Evolutionary conservation across 2,888 invertebrate genomes (phyloP), one percentile per base, ranked within the genome.

Genomic region (Stegophylla sp.): DNA sequence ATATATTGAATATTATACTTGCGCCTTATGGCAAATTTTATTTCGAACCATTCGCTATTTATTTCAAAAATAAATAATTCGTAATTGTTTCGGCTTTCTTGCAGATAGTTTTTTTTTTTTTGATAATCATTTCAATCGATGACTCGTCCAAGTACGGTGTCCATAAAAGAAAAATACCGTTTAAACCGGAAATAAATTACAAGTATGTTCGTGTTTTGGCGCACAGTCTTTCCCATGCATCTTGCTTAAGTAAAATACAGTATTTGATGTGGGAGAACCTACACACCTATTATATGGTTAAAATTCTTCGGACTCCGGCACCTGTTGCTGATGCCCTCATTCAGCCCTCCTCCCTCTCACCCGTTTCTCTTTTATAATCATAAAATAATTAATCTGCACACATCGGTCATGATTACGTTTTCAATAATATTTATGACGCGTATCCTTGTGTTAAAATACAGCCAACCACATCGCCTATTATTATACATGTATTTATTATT

Each of bases 341-440:
- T 74, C 48, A 48, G 61, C 61, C 48, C 73, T 61, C 73, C n/a
- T n/a, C n/a, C n/a, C 13, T 26, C 45, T 28, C 61, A 45, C 61
- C 59, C n/a, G 26, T 59, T 59, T n/a, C 56, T 28, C 48, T 28
- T 34, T 20, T 1, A n/a, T n/a, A 56, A 28, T 74, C 73, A 63
- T 74, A 74, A 74, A n/a, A 74, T 74, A 74, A 61, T 74, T 74
- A 61, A 74, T 74, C 73, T 20, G 15, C 9, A 48, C 9, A 48
- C 28, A 74, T 48, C 48, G 48, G 61, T 48, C 28, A 74, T 61
- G 28, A 74, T 45, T n/a, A 34, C 28, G 28, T 74, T 74, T 48
- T 9, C n/a, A 13, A 28, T 74, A 61, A 74, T n/a, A n/a, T 74
- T 74, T 74, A 74, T 74, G n/a, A n/a, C n/a, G n/a, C n/a, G 73